Evolutionary conservation across 1,140 invertebrate genomes (phyloP), one percentile per base, ranked within the genome.

Genomic region (Trachelipus rathkii): DNA sequence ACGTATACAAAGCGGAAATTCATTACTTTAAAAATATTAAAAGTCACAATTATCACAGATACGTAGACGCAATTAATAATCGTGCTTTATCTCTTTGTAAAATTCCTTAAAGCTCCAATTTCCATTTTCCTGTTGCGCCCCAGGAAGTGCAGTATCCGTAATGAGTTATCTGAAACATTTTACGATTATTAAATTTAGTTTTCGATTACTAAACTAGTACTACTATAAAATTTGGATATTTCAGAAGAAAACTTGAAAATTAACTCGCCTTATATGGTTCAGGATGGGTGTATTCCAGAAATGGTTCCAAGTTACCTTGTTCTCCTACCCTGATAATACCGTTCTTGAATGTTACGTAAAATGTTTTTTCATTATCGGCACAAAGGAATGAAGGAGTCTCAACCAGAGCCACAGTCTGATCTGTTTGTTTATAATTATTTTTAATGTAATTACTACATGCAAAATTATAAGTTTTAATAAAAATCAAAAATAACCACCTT

Each of bases 281-380:
- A 19, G 79, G 77, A 67, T 81, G 75, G 13, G 73, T 74, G 77
- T 77, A 81, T 60, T 81, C 77, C 79, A 81, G 76, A 75, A 81
- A 81, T 67, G 73, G 77, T n/a, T 78, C 77, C 2, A 44, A 23
- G 21, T 73, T 75, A 33, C 76, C 79, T 67, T 71, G 68, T 33
- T 77, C 73, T 23, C 79, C 79, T 13, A 78, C 79, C 67, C 73
- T 78, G 72, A 81, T 77, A 15, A 74, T 44, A 0, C 79, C 79
- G 8, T 78, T 67, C 66, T 68, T 75, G 33, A 78, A 72, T 46
- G 72, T 74, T 13, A 81, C 50, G 33, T 50, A 78, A 72, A 78
- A 81, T 46, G 75, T 77, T 21, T 76, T 74, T 33, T 75, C 75
- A 44, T 79, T 71, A 7, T 79, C 78, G 15, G 60, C 24, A 44